phyloP scores from a whole-genome alignment of 2,888 invertebrate species.

The Drosophila trichaetosa region DNA sequence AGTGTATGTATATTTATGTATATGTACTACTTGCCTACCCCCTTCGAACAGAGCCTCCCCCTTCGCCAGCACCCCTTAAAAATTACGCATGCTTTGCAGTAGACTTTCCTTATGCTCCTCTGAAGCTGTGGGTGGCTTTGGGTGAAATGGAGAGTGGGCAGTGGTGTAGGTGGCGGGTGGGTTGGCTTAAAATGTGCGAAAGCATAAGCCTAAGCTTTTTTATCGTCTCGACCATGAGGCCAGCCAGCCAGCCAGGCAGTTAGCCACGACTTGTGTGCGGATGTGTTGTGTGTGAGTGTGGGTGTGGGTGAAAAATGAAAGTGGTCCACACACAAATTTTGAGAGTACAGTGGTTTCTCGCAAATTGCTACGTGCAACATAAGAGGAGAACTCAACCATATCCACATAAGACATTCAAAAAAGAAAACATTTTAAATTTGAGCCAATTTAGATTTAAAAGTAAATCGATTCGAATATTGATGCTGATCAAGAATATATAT shows the following conservation, averaged over 20 bases:
- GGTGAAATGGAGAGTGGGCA: neutral
- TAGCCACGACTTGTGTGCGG: constrained; percentile 23
- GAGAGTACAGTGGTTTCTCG: constrained; percentile 3
- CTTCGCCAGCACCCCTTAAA: constrained; percentile 8
- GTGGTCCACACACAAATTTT: constrained; percentile 43
- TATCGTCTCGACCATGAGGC: constrained; percentile 75
- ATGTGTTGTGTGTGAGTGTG: constrained; percentile 11
- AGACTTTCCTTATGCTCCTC: constrained; percentile 54
- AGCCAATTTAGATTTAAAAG: neutral
- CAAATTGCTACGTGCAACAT: neutral
- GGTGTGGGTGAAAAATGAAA: constrained; percentile 59
- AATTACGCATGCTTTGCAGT: constrained; percentile 69
- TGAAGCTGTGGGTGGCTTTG: constrained; percentile 14
- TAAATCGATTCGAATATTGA: neutral
- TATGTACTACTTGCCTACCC: constrained; percentile 20
- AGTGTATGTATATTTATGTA: neutral
- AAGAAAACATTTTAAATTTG: neutral
- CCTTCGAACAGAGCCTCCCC: constrained; percentile 25
- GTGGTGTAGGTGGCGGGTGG: constrained; percentile 9
- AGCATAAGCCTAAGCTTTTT: constrained; percentile 80
- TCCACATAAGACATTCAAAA: neutral
- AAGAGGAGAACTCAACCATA: neutral
- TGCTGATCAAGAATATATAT: neutral
- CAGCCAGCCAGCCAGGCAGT: constrained; percentile 30
- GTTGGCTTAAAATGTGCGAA: constrained; percentile 72